Conservation (phyloP, 2,888 invertebrate genomes). For the Nomada fabriciana region DNA sequence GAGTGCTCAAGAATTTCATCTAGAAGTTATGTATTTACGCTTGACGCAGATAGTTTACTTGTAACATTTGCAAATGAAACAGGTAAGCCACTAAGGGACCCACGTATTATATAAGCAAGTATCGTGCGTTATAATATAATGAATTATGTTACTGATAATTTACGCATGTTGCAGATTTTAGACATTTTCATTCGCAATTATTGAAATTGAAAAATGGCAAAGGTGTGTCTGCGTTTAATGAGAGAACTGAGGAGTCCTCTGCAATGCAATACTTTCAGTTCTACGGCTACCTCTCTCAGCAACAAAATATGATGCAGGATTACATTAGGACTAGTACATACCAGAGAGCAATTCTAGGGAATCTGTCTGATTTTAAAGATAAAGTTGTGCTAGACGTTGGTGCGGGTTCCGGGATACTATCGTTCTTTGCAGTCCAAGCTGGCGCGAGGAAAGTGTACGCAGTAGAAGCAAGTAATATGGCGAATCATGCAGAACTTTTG, state of each 20-base stretch:
- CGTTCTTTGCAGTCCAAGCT: slow-evolving; percentile 99
- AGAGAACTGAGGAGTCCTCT: slow-evolving; percentile 98
- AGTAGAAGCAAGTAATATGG: slow-evolving; percentile 99
- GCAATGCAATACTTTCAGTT: slow-evolving; percentile 99
- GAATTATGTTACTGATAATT: not conserved
- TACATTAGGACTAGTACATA: slow-evolving; percentile 99
- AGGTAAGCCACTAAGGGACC: slow-evolving; percentile 77
- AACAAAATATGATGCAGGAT: slow-evolving; percentile 99
- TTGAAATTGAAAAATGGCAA: slow-evolving; percentile 90
- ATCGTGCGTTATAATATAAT: too few species aligned
- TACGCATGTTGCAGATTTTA: slow-evolving; percentile 86
- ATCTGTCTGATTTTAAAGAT: slow-evolving; percentile 95
- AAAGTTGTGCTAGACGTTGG: slow-evolving; percentile 99
- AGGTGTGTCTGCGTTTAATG: slow-evolving; percentile 94
- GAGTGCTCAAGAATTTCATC: slow-evolving; percentile 90
- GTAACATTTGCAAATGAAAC: slow-evolving; percentile 89
- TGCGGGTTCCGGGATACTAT: slow-evolving; percentile 98
- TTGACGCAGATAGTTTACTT: slow-evolving; percentile 90
- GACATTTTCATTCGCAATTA: slow-evolving; percentile 90
- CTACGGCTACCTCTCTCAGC: slow-evolving; percentile 99
- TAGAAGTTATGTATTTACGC: slow-evolving; percentile 89
- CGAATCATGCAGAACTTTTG: slow-evolving; percentile 95
- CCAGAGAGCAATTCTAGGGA: slow-evolving; percentile 97
- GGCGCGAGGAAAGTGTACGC: slow-evolving; percentile 98
- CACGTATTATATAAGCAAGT: not conserved